phyloP scores from a whole-genome alignment of 2,797 vertebrate genomes.

The Cuniculus paca region DNA sequence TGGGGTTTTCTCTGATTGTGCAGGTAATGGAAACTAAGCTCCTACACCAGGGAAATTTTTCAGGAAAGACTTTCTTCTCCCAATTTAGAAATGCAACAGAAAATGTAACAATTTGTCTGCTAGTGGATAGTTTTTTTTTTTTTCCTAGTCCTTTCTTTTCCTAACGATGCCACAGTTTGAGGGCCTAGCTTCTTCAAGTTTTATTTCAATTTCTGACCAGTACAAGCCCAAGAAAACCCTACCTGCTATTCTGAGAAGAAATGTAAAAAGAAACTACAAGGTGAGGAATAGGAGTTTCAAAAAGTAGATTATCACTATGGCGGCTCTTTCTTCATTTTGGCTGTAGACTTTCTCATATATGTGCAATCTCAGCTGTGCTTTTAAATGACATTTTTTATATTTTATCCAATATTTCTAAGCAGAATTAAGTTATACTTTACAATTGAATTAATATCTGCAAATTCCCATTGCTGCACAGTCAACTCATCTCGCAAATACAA shows the following conservation, averaged over 20 bases:
- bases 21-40: constrained; percentile 9
- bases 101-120: constrained; percentile 28
- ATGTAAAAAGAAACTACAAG: not conserved
- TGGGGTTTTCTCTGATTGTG: not conserved
- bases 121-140: not conserved
- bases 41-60: constrained; percentile 7
- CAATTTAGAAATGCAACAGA: not conserved
- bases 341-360: not conserved
- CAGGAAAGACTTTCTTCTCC: not conserved
- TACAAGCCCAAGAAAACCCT: not conserved
- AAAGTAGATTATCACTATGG: not conserved
- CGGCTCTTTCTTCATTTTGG: not conserved
- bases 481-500: constrained; percentile 37
- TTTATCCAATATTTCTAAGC: constrained; percentile 28
- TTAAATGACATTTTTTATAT: not conserved
- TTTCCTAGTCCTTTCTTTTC: constrained; percentile 28
- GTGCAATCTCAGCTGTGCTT: not conserved
- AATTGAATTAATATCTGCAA: not conserved
- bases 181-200: not conserved
- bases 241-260: constrained; percentile 3
- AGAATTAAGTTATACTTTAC: constrained; percentile 14
- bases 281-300: not conserved
- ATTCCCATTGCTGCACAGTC: not conserved
- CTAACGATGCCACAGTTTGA: not conserved
- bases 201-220: constrained; percentile 35